Evolutionary conservation across 2,888 invertebrate species (phyloP).

Genomic region (Junonia oenone): DNA sequence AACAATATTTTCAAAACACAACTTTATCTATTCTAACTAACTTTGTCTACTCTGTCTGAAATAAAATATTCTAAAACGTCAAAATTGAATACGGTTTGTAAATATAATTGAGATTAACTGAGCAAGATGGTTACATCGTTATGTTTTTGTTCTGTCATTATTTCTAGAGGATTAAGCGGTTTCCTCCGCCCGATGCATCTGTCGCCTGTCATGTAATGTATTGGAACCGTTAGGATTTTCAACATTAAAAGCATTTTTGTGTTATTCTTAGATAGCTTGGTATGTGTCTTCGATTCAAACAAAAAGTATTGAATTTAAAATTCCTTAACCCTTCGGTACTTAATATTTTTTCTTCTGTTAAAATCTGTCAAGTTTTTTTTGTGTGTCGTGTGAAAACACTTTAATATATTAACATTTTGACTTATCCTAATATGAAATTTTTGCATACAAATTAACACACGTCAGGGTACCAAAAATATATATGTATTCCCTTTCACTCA

Average conservation of each 20-base stretch:
- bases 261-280: conserved; percentile 1
- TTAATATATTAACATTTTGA: no score
- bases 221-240: conserved; percentile 7
- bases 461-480: no score
- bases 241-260: conserved; percentile 15
- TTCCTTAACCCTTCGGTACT: background rate
- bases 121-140: conserved; percentile 9
- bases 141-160: conserved; percentile 38
- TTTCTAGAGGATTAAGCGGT: conserved; percentile 44
- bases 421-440: no score
- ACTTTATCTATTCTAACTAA: no score
- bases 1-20: no score
- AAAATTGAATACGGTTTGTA: background rate
- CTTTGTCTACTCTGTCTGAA: no score
- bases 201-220: conserved; percentile 33
- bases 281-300: background rate
- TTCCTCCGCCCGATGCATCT: conserved; percentile 35
- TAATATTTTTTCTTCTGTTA: background rate
- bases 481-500: no score
- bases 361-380: no score
- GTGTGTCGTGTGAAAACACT: no score
- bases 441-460: no score
- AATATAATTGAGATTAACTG: conserved; percentile 20
- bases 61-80: no score
- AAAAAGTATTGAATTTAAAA: background rate